Evolutionary conservation across 2,113 vertebrate species (phyloP).

Genomic region (Picathartes gymnocephalus): DNA sequence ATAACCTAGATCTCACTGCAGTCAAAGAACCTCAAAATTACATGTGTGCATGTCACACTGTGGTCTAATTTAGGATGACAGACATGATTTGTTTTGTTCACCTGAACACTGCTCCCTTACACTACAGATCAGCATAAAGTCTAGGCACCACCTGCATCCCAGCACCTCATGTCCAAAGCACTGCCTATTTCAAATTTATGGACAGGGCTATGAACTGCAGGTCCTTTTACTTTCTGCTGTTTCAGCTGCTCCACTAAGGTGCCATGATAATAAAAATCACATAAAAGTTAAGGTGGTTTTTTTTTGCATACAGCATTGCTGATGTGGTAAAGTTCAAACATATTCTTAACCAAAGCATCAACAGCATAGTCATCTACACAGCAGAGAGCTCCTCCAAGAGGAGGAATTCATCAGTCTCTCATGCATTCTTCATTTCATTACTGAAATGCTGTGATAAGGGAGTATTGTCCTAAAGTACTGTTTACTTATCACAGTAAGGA

Average conservation of each 20-base stretch:
- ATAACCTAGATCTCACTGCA: not conserved
- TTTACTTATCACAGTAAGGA: not conserved
- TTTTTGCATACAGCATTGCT: not conserved
- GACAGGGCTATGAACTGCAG: not conserved
- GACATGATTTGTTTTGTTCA: not conserved
- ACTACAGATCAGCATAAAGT: not conserved
- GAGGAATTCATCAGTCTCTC: not conserved
- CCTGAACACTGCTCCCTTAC: not conserved
- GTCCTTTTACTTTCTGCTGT: not conserved
- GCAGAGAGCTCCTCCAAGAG: not conserved
- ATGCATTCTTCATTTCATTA: not conserved
- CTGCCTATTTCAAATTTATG: not conserved
- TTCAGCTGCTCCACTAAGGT: not conserved
- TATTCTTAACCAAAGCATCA: not conserved
- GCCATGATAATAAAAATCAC: not conserved
- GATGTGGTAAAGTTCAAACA: not conserved
- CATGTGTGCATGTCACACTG: not conserved
- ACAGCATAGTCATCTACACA: not conserved
- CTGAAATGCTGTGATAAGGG: not conserved
- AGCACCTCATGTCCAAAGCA: not conserved
- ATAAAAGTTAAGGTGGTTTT: fast-evolving
- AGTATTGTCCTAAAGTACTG: not conserved
- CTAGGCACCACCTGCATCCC: not conserved
- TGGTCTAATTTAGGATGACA: not conserved
- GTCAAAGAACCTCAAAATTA: not conserved